These are phyloP conservation scores for Anthopleura sola DNA, from an alignment of 64 coral and sea anemone species.

Conservation along the genomic window DNA sequence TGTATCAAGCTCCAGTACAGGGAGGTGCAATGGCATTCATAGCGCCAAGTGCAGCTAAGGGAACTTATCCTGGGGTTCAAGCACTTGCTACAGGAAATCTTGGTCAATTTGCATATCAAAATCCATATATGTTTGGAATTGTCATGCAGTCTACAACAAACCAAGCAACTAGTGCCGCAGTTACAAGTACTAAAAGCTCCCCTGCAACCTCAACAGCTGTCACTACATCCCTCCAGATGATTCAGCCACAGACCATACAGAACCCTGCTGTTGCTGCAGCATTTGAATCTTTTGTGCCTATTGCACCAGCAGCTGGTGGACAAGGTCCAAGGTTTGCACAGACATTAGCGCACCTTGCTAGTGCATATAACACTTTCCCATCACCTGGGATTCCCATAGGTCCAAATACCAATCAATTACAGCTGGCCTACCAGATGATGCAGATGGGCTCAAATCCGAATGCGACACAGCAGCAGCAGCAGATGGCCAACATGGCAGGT, in stretches of 20 bases:
- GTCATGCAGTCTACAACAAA: slow-evolving; percentile 48
- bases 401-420: slow-evolving; percentile 37
- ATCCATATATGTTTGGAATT: slow-evolving; percentile 71
- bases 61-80: slow-evolving; percentile 10
- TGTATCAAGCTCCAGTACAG: slow-evolving; percentile 38
- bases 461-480: neutral
- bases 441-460: slow-evolving; percentile 59
- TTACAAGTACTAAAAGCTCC: slow-evolving; percentile 44
- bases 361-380: slow-evolving; percentile 81
- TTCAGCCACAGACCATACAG: slow-evolving; percentile 23
- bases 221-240: slow-evolving; percentile 16
- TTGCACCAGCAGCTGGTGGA: slow-evolving; percentile 72
- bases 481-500: slow-evolving; percentile 14
- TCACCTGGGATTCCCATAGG: slow-evolving; percentile 33
- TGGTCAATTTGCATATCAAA: slow-evolving; percentile 42
- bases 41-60: slow-evolving; percentile 29
- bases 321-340: slow-evolving; percentile 75
- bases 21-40: slow-evolving; percentile 40
- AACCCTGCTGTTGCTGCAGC: slow-evolving; percentile 67
- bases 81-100: slow-evolving; percentile 20
- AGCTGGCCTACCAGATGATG: slow-evolving; percentile 81
- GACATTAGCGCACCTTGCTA: slow-evolving; percentile 86
- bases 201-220: slow-evolving; percentile 27
- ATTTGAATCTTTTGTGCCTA: slow-evolving; percentile 86
- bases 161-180: slow-evolving; percentile 9